Base-by-base conservation (phyloP, 2,888 invertebrate genomes). In the Epiblema foenella region DNA sequence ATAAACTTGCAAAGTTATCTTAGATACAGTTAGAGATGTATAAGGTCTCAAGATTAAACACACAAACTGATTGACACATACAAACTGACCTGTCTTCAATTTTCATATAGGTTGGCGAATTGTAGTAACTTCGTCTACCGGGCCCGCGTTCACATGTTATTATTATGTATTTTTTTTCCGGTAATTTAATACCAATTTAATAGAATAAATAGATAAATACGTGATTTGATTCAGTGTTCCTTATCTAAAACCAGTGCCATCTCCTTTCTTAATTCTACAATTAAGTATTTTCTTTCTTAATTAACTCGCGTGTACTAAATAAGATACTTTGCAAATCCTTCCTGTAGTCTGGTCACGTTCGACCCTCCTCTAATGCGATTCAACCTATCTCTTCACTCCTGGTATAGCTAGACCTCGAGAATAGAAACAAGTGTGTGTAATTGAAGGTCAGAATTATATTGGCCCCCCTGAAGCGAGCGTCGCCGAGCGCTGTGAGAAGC, bases 271-370 rank as follows among this genome's bases (percentile, higher is more conserved):
- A n/a, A n/a, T 15, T 46, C n/a, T 12, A n/a, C 7, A 46, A n/a
- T 46, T 46, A 46, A n/a, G n/a, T n/a, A n/a, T n/a, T n/a, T n/a
- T n/a, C n/a, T 46, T 46, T 46, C 46, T 46, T 46, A 46, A 46
- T 46, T 46, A 46, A 46, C n/a, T n/a, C n/a, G 7, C n/a, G 5
- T 46, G 7, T n/a, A n/a, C 46, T n/a, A 46, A 46, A 46, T 4
- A 46, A 46, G 7, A 46, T 46, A 46, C 46, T 46, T 46, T 46
- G n/a, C n/a, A 1, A 46, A n/a, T n/a, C 46, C 15, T n/a, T 46
- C n/a, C 46, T 12, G 46, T 46, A 46, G 15, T 15, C 46, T n/a
- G n/a, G 46, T 46, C 46, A 46, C 46, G 46, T n/a, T 46, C n/a
- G 46, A n/a, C 46, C n/a, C 46, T 46, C 46, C n/a, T 46, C 1